Conservation (phyloP, 2,888 invertebrate genomes). For the Parelbella ahira region DNA sequence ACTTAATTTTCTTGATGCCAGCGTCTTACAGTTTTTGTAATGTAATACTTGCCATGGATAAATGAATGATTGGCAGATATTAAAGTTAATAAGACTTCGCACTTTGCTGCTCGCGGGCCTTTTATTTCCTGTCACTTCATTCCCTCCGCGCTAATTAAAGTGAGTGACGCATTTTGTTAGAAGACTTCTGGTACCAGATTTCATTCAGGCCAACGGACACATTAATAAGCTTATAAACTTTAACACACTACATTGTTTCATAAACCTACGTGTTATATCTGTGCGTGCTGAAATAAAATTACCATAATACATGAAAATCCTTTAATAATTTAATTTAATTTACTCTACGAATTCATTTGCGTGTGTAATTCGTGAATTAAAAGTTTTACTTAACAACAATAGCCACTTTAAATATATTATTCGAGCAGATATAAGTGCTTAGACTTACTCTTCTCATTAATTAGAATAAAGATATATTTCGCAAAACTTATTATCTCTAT, state of each 20-base stretch:
- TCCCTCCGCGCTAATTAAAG: conserved; percentile 3
- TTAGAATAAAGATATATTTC: conserved; percentile 20
- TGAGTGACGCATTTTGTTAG: conserved; percentile 5
- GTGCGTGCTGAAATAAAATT: too few species aligned
- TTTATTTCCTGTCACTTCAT: conserved; percentile 16
- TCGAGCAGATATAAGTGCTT: conserved; percentile 8
- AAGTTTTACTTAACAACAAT: conserved; percentile 4
- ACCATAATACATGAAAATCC: too few species aligned
- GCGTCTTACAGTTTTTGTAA: not conserved
- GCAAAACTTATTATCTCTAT: conserved; percentile 19
- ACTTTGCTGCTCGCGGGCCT: conserved; percentile 1
- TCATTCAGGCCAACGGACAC: not conserved
- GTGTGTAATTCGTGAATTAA: conserved; percentile 4
- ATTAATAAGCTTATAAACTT: not conserved
- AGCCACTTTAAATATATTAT: conserved; percentile 18
- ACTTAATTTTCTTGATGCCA: too few species aligned
- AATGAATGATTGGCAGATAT: conserved; percentile 6
- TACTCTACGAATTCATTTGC: not conserved
- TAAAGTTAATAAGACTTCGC: conserved; percentile 4
- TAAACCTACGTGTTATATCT: too few species aligned
- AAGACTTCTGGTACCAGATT: conserved; percentile 7
- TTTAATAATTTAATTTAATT: too few species aligned
- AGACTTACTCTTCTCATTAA: conserved; percentile 18
- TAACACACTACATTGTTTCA: too few species aligned
- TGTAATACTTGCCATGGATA: not conserved